A percentile compares a stretch with the other conserved stretches of the same genome.
Evolutionary conservation across 2,888 invertebrate species (phyloP).

Genomic region (Ochropacha duplaris): DNA sequence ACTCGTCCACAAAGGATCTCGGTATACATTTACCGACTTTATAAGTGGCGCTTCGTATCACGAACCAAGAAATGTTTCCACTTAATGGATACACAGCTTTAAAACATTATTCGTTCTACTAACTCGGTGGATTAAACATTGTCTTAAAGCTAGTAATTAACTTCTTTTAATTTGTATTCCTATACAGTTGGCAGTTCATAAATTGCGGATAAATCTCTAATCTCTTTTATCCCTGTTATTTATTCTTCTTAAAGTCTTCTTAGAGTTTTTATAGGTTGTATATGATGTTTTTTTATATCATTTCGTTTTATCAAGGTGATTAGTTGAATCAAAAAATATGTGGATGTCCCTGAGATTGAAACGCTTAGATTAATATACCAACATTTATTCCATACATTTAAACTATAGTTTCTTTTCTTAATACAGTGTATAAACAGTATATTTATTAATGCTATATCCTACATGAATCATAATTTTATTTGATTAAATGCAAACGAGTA

Average conservation of each 20-base stretch:
- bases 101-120: neutral
- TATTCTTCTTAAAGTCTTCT: neutral
- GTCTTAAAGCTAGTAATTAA: conserved; percentile 10
- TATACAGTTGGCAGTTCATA: conserved; percentile 14
- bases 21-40: neutral
- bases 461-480: neutral
- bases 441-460: neutral
- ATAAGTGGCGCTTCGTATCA: neutral
- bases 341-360: neutral
- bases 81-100: neutral
- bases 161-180: conserved; percentile 15
- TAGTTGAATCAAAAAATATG: neutral
- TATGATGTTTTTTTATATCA: neutral
- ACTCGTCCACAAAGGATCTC: neutral
- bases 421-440: conserved; percentile 23
- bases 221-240: neutral
- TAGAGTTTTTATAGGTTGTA: neutral
- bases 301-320: neutral
- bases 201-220: conserved; percentile 17
- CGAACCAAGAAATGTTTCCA: neutral
- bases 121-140: neutral
- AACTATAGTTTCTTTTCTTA: conserved; percentile 19
- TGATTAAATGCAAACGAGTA: neutral
- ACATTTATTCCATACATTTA: conserved; percentile 28
- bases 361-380: neutral